Evolutionary conservation across 2,888 invertebrate species (phyloP).

Genomic region (Beris chalybata): DNA sequence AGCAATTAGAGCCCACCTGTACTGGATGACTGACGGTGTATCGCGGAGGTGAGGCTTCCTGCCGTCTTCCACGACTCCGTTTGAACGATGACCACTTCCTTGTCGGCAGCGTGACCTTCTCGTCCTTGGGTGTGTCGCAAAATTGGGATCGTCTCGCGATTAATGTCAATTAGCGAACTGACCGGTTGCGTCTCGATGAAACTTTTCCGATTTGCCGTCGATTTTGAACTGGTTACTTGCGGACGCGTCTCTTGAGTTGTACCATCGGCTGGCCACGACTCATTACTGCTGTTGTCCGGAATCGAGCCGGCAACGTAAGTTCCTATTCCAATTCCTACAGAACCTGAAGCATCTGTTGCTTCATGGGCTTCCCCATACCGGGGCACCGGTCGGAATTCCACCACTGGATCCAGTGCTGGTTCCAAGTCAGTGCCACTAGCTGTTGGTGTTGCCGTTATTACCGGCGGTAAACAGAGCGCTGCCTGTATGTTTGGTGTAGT

Average conservation of each 20-base stretch:
- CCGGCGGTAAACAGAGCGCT: neutral
- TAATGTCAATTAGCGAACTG: no score
- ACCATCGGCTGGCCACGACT: conserved; percentile 8
- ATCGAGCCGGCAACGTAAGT: conserved; percentile 1
- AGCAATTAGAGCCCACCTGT: conserved; percentile 16
- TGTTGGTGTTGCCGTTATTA: neutral
- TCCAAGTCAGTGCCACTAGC: conserved; percentile 5
- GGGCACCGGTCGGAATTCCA: conserved; percentile 16
- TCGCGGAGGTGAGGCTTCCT: conserved; percentile 37
- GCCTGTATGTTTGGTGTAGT: neutral
- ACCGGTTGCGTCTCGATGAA: conserved; percentile 12
- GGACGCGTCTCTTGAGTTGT: conserved; percentile 15
- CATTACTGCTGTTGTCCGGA: neutral
- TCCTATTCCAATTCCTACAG: conserved; percentile 3
- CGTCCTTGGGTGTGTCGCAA: no score
- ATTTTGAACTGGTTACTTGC: conserved; percentile 1
- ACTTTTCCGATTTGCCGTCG: conserved; percentile 23
- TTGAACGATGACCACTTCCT: conserved; percentile 33
- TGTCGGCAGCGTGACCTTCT: neutral
- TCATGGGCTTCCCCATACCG: conserved; percentile 1
- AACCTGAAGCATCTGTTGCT: conserved; percentile 9
- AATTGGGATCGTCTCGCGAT: no score
- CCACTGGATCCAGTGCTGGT: conserved; percentile 4
- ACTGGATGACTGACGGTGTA: conserved; percentile 12
- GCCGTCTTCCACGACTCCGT: conserved; percentile 46